These are phyloP conservation scores for Aspidiotus rigidus DNA, from an alignment of 2,888 invertebrate genomes.

Conservation along the genomic window DNA sequence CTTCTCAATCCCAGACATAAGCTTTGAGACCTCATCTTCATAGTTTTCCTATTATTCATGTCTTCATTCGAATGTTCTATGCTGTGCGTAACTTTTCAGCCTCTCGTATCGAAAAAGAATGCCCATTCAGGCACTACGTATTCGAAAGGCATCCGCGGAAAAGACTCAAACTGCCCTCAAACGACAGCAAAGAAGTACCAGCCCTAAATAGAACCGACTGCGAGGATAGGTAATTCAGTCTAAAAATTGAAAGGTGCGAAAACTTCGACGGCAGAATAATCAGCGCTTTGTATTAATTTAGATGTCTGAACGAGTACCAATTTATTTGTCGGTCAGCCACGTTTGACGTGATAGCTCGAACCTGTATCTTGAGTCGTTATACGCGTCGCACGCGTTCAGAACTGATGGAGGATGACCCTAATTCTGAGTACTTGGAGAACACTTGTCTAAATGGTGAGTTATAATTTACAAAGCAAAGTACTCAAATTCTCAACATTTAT, in stretches of 20 bases:
- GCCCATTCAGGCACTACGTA: slow-evolving; percentile 77
- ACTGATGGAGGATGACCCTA: slow-evolving; percentile 71
- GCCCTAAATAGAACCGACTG: slow-evolving; percentile 80
- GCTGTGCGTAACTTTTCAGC: slow-evolving; percentile 47
- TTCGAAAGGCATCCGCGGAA: slow-evolving; percentile 80
- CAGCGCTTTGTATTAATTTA: slow-evolving; percentile 37
- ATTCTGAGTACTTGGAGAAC: slow-evolving; percentile 82
- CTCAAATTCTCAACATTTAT: slow-evolving; percentile 26
- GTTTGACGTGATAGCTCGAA: slow-evolving; percentile 65
- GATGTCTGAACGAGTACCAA: slow-evolving; percentile 75
- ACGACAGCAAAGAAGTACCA: slow-evolving; percentile 74
- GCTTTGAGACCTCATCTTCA: too few relatives aligned
- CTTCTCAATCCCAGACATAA: too few relatives aligned
- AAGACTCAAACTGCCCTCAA: slow-evolving; percentile 67
- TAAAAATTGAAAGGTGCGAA: background rate
- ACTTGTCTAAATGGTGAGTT: slow-evolving; percentile 72
- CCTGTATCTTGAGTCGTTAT: slow-evolving; percentile 70
- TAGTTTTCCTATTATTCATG: too few relatives aligned
- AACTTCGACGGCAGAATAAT: background rate
- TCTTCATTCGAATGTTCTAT: too few relatives aligned
- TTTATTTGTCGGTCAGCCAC: slow-evolving; percentile 82
- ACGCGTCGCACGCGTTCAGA: slow-evolving; percentile 80
- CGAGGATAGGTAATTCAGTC: slow-evolving; percentile 57
- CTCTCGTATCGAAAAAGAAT: slow-evolving; percentile 76
- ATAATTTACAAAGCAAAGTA: background rate